Evolutionary conservation across 2,888 invertebrate genomes (phyloP).

Genomic region (Cephus nigrinus): DNA sequence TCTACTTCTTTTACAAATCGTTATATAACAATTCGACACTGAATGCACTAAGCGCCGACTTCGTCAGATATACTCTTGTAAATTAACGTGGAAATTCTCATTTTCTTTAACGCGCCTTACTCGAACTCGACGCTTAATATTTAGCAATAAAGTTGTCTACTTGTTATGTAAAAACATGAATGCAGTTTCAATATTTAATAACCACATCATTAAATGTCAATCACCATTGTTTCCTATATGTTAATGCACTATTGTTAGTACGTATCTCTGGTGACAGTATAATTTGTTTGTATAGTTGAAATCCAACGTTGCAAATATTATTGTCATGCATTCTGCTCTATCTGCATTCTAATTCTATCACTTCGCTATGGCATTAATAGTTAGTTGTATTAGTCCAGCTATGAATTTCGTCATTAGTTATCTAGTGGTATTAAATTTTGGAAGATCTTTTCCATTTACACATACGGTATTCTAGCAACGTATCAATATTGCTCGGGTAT

Average conservation of each 20-base stretch:
- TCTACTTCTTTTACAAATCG: conserved; percentile 12
- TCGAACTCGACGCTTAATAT: background rate
- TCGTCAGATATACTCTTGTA: background rate
- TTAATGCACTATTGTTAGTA: background rate
- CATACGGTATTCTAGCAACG: background rate
- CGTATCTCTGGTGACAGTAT: background rate
- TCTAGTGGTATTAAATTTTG: background rate
- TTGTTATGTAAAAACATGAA: background rate
- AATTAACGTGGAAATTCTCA: background rate
- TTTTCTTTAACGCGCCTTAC: background rate
- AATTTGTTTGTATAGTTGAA: background rate
- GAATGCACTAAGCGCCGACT: background rate
- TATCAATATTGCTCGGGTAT: background rate
- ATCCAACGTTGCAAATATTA: background rate
- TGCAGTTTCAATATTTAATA: background rate
- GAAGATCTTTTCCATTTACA: background rate
- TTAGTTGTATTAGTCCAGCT: background rate
- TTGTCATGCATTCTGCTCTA: background rate
- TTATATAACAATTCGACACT: background rate
- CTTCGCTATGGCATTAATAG: background rate
- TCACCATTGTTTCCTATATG: background rate
- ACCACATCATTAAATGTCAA: background rate
- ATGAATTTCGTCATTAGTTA: background rate
- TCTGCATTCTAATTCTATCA: background rate
- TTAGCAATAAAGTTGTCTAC: background rate